phyloP scores from a whole-genome alignment of 2,113 vertebrate species.

The Parus major region DNA sequence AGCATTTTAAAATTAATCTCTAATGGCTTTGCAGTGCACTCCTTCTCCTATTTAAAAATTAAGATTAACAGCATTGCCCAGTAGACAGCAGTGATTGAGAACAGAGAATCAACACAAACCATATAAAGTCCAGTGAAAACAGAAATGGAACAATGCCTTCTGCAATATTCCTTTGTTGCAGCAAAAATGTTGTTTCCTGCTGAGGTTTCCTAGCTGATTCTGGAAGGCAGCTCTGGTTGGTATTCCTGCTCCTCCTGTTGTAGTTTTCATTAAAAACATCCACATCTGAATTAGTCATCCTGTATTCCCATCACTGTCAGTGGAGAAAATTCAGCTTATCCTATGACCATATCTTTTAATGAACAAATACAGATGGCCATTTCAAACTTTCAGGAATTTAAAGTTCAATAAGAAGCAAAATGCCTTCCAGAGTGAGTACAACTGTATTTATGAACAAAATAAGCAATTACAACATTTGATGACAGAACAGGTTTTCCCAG shows the following conservation, averaged over 20 bases:
- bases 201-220: neutral
- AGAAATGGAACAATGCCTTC: neutral
- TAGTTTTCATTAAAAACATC: neutral
- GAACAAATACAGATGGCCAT: neutral
- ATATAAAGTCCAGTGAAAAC: neutral
- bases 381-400: neutral
- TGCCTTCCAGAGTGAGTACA: neutral
- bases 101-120: neutral
- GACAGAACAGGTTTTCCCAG: neutral
- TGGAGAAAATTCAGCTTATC: neutral
- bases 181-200: neutral
- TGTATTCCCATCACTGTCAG: neutral
- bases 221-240: neutral
- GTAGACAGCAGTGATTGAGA: neutral
- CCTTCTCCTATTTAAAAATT: neutral
- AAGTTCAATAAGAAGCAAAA: neutral
- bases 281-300: neutral
- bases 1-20: fast-evolving
- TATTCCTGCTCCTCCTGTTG: neutral
- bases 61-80: neutral
- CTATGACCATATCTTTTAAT: neutral
- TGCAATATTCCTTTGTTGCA: neutral
- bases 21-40: neutral
- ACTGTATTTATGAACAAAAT: neutral
- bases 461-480: neutral